phyloP scores from a whole-genome alignment of 1,140 invertebrate genomes.

The Bombus superbus region DNA sequence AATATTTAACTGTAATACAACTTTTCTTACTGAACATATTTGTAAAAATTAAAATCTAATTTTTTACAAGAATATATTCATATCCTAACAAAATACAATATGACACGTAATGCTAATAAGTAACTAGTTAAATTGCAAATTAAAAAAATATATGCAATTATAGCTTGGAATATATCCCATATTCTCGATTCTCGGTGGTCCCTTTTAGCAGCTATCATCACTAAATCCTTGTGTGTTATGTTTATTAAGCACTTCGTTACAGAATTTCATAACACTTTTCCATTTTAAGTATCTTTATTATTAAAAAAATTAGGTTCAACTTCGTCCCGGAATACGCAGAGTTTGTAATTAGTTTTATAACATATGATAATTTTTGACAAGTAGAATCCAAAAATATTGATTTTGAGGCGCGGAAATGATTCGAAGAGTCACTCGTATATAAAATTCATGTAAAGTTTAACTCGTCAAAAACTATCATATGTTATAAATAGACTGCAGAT shows the following conservation, averaged over 20 bases:
- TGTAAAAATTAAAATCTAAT: neutral
- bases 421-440: neutral
- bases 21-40: neutral
- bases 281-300: neutral
- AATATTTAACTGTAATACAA: neutral
- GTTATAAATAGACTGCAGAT: no score
- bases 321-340: no score
- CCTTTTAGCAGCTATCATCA: neutral
- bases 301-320: conserved; percentile 1
- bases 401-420: neutral
- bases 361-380: neutral
- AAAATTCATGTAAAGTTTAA: no score
- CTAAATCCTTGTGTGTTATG: neutral
- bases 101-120: conserved; percentile 1
- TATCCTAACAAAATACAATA: neutral
- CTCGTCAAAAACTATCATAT: no score
- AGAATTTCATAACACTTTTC: neutral
- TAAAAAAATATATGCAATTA: neutral
- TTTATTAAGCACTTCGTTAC: neutral
- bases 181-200: neutral
- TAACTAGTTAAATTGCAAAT: neutral
- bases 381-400: neutral
- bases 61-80: conserved; percentile 5
- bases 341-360: neutral
- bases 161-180: neutral